Evolutionary conservation across 2,888 invertebrate genomes (phyloP), one percentile per base, ranked within the genome.

Genomic region (Ormia ochracea): DNA sequence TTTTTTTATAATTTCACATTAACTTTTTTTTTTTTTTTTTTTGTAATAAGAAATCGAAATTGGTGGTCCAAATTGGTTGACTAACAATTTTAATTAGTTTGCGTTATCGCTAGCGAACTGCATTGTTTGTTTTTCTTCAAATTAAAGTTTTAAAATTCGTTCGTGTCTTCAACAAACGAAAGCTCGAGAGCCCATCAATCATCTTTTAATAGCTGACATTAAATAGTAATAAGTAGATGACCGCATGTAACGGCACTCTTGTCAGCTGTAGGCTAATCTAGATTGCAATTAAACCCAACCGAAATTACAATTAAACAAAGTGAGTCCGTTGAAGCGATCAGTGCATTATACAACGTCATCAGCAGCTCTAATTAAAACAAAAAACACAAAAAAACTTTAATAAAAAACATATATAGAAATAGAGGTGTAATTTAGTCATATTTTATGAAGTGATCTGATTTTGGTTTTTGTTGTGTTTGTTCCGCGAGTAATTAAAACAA

Each of bases 401-500:
- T 68, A 54, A 73, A n/a, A n/a, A 17, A 68, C 17, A 69, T 65
- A 23, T 33, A 38, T 36, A 54, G 19, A 52, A 43, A 70, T 45
- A 66, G 14, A 66, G 17, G 17, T 33, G n/a, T 26, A 41, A 17
- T 68, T 59, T 26, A 21, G 45, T 33, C 33, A 72, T 48, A 70
- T 63, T 52, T 59, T 52, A 66, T 74, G 65, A 74, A 41, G 65
- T 65, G 48, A 43, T 68, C 68, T 68, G 6, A 33, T 66, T 52
- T 63, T 50, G 9, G 41, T 58, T 61, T 14, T 68, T 66, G 54
- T 59, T 36, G 26, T 41, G 43, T 63, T 63, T 41, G 58, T 78
- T 78, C 78, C 78, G 61, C 66, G 74, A 78, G 78, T 79, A 79
- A 79, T 79, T 79, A 79, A 74, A 74, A 26, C 58, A 65, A 79